These are phyloP conservation scores for Eolophus roseicapilla DNA, from an alignment of 2,113 vertebrate genomes.

Conservation along the genomic window DNA sequence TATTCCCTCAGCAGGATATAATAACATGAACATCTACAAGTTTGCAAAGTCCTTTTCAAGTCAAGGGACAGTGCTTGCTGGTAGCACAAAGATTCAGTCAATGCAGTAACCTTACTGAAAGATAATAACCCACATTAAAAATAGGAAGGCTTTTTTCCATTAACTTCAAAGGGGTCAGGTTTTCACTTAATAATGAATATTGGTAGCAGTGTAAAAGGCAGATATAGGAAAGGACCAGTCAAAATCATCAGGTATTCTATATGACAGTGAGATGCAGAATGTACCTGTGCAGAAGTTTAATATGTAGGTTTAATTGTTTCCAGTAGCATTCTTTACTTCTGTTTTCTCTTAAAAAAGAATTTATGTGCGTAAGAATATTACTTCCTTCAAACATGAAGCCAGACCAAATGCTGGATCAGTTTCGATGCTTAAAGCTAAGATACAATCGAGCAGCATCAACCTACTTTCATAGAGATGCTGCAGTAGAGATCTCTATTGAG, in stretches of 20 bases:
- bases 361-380: accelerated
- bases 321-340: neutral
- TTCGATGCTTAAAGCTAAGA: neutral
- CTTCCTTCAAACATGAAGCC: neutral
- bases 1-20: neutral
- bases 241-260: neutral
- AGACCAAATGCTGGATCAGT: neutral
- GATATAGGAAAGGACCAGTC: neutral
- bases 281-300: neutral
- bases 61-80: neutral
- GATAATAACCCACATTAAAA: neutral
- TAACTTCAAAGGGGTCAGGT: neutral
- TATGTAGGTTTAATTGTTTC: neutral
- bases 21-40: neutral
- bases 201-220: neutral
- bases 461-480: neutral
- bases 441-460: neutral
- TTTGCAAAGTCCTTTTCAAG: neutral
- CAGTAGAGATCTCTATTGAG: neutral
- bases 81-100: neutral
- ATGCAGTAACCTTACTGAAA: neutral
- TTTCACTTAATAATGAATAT: slow-evolving; percentile 1
- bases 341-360: neutral
- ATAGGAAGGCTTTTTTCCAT: neutral
- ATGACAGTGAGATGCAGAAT: neutral